Percentiles rank a stretch among this genome's conserved stretches.
Evolutionary conservation across 2,888 invertebrate species (phyloP).

Genomic region (Perdita meconis): DNA sequence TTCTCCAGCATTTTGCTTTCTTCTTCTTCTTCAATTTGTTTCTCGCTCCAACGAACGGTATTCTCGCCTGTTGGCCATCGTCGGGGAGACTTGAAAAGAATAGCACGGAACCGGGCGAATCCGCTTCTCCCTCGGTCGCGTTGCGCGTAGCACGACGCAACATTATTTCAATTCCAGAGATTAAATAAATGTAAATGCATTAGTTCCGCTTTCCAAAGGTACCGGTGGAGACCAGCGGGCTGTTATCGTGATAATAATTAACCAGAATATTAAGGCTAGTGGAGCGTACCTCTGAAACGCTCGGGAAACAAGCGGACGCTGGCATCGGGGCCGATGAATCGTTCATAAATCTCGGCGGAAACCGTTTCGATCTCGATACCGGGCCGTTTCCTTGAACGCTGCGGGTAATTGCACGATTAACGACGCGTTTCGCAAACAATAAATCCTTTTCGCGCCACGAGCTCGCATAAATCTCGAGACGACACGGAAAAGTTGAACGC

Average conservation of each 20-base stretch:
- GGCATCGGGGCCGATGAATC: neutral
- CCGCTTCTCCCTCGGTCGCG: too few relatives aligned
- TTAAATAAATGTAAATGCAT: conserved; percentile 21
- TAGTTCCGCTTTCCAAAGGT: conserved; percentile 15
- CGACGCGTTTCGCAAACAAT: conserved; percentile 2
- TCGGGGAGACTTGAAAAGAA: too few relatives aligned
- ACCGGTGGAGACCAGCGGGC: neutral
- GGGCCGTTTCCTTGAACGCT: neutral
- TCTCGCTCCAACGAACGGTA: too few relatives aligned
- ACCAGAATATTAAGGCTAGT: conserved; percentile 13
- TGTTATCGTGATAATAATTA: conserved; percentile 37
- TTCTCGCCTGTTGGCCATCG: too few relatives aligned
- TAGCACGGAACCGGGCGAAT: too few relatives aligned
- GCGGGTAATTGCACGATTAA: neutral
- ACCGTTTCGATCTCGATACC: neutral
- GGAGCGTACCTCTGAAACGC: conserved; percentile 24
- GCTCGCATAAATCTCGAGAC: too few relatives aligned
- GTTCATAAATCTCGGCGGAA: conserved; percentile 21
- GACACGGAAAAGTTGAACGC: too few relatives aligned
- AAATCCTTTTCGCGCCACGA: conserved; percentile 3
- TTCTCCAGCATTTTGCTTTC: too few relatives aligned
- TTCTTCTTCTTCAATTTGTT: too few relatives aligned
- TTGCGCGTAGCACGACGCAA: neutral
- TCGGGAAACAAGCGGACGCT: conserved; percentile 6
- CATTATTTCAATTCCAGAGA: conserved; percentile 22